A percentile compares a stretch with the other conserved stretches of the same genome.
Conservation (phyloP, 1,140 invertebrate genomes). For the Ridgeia piscesae region DNA sequence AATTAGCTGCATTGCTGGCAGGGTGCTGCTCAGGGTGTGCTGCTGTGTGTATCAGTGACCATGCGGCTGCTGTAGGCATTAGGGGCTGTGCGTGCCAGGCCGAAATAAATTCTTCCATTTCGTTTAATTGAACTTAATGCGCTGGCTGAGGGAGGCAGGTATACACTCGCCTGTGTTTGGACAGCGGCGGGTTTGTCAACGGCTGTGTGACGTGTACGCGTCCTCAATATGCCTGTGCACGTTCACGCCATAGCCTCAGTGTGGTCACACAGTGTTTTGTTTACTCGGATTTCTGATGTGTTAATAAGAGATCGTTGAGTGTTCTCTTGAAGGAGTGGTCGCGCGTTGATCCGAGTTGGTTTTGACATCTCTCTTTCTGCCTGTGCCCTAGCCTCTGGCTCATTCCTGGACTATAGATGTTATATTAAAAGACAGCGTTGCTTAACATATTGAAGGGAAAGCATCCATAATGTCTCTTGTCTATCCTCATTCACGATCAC, state of each 20-base stretch:
- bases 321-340: too few species aligned
- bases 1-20: neutral
- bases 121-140: neutral
- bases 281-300: neutral
- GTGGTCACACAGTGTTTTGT: neutral
- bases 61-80: neutral
- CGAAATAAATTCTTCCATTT: slow-evolving; percentile 2
- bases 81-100: neutral
- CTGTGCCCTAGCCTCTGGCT: too few species aligned
- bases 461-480: too few species aligned
- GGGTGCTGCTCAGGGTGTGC: neutral
- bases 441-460: too few species aligned
- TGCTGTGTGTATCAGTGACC: neutral
- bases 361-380: too few species aligned
- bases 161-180: neutral
- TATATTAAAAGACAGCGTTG: too few species aligned
- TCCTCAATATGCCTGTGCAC: neutral
- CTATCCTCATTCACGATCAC: too few species aligned
- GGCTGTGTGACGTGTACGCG: too few species aligned
- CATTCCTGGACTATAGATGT: too few species aligned
- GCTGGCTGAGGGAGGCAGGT: neutral
- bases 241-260: neutral
- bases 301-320: too few species aligned
- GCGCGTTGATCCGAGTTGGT: too few species aligned
- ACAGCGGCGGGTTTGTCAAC: neutral